Conservation (phyloP, 2,797 vertebrate genomes). For the Squalus acanthias region DNA sequence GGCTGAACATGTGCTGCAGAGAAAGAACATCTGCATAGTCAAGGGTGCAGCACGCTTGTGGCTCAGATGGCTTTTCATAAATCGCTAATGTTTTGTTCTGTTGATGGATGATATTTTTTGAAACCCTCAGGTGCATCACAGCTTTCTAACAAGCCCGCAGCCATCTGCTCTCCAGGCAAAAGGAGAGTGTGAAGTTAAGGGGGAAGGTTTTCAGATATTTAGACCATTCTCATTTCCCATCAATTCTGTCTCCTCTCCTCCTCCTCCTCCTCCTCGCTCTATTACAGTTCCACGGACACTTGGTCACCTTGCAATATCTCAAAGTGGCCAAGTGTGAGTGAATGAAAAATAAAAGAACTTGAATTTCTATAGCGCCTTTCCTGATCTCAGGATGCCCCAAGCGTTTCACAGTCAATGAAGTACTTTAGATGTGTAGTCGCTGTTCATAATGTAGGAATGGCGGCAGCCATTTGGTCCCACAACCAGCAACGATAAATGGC, state of each 20-base stretch:
- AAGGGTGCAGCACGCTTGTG: neutral
- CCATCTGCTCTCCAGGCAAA: neutral
- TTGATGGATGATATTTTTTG: neutral
- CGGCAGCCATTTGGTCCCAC: neutral
- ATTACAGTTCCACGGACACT: neutral
- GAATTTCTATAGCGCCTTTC: neutral
- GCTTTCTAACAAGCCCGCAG: neutral
- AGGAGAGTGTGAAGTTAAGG: neutral
- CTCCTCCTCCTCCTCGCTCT: neutral
- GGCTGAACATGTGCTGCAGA: neutral
- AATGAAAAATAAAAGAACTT: neutral
- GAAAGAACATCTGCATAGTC: neutral
- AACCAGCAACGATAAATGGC: neutral
- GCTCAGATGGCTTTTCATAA: neutral
- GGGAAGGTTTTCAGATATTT: neutral
- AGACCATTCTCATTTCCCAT: neutral
- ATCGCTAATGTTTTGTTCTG: neutral
- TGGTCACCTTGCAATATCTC: too few relatives aligned
- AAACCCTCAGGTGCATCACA: neutral
- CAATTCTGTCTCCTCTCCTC: neutral
- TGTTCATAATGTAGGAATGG: neutral
- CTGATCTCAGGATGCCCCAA: neutral
- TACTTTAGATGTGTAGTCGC: neutral
- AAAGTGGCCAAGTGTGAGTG: neutral
- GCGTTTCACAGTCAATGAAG: neutral